Conservation (phyloP, 2,888 invertebrate species). For the Athrips mouffetella region DNA sequence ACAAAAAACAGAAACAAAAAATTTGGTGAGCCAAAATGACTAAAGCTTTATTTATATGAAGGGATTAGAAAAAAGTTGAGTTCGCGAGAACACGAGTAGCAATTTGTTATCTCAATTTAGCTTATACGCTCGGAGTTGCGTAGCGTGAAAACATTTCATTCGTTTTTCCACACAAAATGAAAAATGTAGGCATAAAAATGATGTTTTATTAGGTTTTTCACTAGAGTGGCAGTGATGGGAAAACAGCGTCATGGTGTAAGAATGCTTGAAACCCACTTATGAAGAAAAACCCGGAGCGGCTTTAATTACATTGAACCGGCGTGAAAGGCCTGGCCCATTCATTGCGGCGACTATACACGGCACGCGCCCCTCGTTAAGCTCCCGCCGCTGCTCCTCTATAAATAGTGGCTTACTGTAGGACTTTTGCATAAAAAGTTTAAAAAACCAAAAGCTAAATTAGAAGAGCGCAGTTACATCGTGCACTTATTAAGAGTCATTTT, state of each 20-base stretch:
- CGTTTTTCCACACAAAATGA: constrained; percentile 6
- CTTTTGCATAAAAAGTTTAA: constrained; percentile 13
- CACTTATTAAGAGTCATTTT: neutral
- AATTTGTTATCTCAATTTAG: neutral
- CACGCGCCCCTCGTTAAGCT: constrained; percentile 31
- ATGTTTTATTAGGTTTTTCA: constrained; percentile 30
- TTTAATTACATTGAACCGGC: constrained; percentile 70
- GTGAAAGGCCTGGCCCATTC: constrained; percentile 59
- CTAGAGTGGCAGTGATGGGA: constrained; percentile 31
- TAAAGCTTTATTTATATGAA: neutral
- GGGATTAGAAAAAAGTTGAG: neutral
- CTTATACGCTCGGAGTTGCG: constrained; percentile 2
- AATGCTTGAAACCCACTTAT: constrained; percentile 59
- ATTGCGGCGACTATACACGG: constrained; percentile 45
- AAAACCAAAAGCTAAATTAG: constrained; percentile 8
- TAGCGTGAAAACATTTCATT: neutral
- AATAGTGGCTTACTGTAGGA: constrained; percentile 10
- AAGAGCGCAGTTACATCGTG: neutral
- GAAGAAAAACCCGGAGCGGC: constrained; percentile 56
- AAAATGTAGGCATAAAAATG: constrained; percentile 8
- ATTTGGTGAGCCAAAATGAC: neutral
- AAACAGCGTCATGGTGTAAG: constrained; percentile 39
- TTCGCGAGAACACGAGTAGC: neutral
- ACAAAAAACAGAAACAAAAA: constrained; percentile 28
- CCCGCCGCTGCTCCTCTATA: constrained; percentile 11